Percentiles rank a stretch among this genome's conserved stretches.
These are phyloP conservation scores for Neogale vison DNA, from an alignment of 2,113 vertebrate species.

Conservation along the genomic window DNA sequence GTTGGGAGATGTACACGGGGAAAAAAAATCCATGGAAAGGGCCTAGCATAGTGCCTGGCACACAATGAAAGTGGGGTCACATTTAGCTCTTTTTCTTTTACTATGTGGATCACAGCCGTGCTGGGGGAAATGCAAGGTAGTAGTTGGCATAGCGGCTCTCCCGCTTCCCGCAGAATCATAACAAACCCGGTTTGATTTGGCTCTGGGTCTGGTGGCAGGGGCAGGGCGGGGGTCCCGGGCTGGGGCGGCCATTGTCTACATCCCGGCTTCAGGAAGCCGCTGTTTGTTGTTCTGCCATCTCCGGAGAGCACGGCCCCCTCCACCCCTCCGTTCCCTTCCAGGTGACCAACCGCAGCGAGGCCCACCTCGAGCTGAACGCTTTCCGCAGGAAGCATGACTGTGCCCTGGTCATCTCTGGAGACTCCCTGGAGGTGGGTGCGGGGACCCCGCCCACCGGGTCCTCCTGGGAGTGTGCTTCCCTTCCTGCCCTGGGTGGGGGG, in stretches of 20 bases:
- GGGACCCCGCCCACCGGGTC: fast-evolving
- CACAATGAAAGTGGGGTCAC: fast-evolving
- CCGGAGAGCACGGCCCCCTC: background rate
- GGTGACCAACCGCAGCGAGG: slow-evolving; percentile 97
- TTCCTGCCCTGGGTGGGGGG: background rate
- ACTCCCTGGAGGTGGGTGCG: slow-evolving; percentile 92
- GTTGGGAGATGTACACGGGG: background rate
- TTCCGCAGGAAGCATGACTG: slow-evolving; percentile 98
- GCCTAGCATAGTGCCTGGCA: fast-evolving
- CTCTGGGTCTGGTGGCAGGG: background rate
- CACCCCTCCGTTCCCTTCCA: slow-evolving; percentile 66
- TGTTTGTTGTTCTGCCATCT: too few relatives aligned
- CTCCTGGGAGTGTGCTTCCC: fast-evolving
- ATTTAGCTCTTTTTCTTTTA: background rate
- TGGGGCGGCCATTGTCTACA: fast-evolving
- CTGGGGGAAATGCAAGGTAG: background rate
- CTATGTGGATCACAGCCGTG: background rate
- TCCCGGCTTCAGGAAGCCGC: fast-evolving
- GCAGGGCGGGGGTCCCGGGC: background rate
- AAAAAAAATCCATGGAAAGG: fast-evolving
- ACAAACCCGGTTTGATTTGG: background rate
- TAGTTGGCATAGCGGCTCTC: fast-evolving
- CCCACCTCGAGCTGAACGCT: slow-evolving; percentile 96
- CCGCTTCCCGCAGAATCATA: fast-evolving
- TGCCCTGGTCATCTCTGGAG: slow-evolving; percentile 96